Percentiles rank a stretch among this genome's conserved stretches.
Conservation (phyloP, 2,797 vertebrate species). For the Botia kubotai region DNA sequence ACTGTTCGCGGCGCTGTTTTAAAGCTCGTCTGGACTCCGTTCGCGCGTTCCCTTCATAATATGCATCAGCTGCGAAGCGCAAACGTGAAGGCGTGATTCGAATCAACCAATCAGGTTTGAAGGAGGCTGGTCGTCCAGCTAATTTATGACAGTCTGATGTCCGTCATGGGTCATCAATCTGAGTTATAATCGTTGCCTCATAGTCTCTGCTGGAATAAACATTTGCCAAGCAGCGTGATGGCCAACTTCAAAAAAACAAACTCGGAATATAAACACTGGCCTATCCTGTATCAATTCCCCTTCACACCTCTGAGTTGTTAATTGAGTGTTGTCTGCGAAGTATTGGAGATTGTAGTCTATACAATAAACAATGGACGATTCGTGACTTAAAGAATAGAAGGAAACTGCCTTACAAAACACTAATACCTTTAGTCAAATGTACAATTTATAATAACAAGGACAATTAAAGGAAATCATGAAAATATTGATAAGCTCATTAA, state of each 20-base stretch:
- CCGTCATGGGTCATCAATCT: constrained; percentile 17
- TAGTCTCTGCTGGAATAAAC: constrained; percentile 62
- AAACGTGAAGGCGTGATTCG: constrained; percentile 41
- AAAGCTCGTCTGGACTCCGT: constrained; percentile 31
- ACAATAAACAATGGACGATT: constrained; percentile 1
- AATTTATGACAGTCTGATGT: constrained; percentile 21
- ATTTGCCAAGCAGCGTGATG: constrained; percentile 50
- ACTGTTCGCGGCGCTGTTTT: constrained; percentile 55
- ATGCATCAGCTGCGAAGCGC: constrained; percentile 70
- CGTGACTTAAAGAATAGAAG: neutral
- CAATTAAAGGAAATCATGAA: neutral
- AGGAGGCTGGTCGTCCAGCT: neutral
- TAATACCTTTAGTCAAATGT: neutral
- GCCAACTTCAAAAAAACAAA: constrained; percentile 32
- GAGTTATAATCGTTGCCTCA: constrained; percentile 30
- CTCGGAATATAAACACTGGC: constrained; percentile 14
- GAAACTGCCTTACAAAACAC: neutral
- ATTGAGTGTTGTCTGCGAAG: constrained; percentile 68
- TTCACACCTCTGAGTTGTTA: constrained; percentile 62
- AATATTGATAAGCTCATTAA: too few species aligned
- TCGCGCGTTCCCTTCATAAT: constrained; percentile 63
- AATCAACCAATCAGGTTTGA: constrained; percentile 60
- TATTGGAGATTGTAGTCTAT: neutral
- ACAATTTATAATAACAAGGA: neutral
- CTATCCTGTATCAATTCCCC: constrained; percentile 43